These are phyloP conservation scores for Carduelis carduelis DNA, from an alignment of 2,797 vertebrate species.

Conservation along the genomic window DNA sequence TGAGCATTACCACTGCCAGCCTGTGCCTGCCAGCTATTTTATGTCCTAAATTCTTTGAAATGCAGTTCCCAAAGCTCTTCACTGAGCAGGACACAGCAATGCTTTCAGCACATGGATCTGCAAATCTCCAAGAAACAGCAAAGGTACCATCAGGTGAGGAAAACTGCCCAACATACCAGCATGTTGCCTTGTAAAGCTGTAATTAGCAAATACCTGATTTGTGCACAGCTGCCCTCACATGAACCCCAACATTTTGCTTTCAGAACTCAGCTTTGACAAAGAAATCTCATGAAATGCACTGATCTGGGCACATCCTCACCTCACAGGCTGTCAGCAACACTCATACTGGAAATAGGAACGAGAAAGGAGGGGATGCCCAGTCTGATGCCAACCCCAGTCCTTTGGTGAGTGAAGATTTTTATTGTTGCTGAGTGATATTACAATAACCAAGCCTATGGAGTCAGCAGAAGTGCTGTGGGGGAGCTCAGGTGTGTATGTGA, in stretches of 20 bases:
- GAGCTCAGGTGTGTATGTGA: not conserved
- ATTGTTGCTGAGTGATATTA: not conserved
- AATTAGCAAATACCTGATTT: conserved; percentile 7
- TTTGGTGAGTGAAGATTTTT: not conserved
- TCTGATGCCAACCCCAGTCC: not conserved
- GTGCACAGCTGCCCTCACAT: not conserved
- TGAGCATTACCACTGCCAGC: conserved; percentile 28
- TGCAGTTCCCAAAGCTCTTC: not conserved
- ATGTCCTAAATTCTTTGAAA: conserved; percentile 44
- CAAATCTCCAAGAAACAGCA: not conserved
- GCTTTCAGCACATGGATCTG: not conserved
- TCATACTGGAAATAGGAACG: not conserved
- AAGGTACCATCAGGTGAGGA: not conserved
- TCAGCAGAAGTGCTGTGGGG: not conserved
- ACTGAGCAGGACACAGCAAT: not conserved
- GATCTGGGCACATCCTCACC: not conserved
- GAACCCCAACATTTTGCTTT: not conserved
- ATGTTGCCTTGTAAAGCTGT: not conserved
- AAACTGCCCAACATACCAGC: not conserved
- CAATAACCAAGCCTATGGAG: not conserved
- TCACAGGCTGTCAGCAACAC: not conserved
- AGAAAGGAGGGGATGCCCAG: not conserved
- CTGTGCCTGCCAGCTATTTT: conserved; percentile 47
- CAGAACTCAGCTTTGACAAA: not conserved
- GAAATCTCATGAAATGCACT: not conserved